These are phyloP conservation scores for Buteo buteo DNA, from an alignment of 2,113 vertebrate genomes.

Conservation along the genomic window DNA sequence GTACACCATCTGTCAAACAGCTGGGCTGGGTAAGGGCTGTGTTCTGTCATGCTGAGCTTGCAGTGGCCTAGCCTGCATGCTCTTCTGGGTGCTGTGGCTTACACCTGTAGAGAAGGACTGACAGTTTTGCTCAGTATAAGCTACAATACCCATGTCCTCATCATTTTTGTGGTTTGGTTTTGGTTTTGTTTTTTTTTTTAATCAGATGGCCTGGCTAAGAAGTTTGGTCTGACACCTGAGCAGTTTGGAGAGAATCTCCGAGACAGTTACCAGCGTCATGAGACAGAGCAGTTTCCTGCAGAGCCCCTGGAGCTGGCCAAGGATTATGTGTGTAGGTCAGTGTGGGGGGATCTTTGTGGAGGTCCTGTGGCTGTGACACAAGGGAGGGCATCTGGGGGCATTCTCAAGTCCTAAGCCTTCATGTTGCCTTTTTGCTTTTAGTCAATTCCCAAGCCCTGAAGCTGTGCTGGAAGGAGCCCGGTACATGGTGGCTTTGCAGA, in stretches of 20 bases:
- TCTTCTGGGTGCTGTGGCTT: not conserved
- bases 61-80: not conserved
- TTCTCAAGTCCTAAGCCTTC: not conserved
- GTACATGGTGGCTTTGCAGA: constrained; percentile 98
- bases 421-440: constrained; percentile 12
- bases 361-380: not conserved
- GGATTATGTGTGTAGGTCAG: constrained; percentile 93
- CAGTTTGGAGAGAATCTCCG: constrained; percentile 98
- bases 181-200: accelerated
- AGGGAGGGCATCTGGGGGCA: not conserved
- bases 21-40: constrained; percentile 85
- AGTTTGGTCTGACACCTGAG: constrained; percentile 96
- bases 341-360: accelerated
- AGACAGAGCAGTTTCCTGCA: constrained; percentile 97
- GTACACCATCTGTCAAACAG: constrained; percentile 96
- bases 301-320: constrained; percentile 96
- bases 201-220: constrained; percentile 94
- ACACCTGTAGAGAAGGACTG: not conserved
- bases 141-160: not conserved
- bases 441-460: constrained; percentile 90
- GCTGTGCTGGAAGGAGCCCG: constrained; percentile 93
- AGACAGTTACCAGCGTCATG: constrained; percentile 97
- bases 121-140: not conserved
- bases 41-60: not conserved
- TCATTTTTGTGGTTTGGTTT: not conserved